Conservation (phyloP, 1,140 invertebrate genomes). For the Ganaspis sp. region DNA sequence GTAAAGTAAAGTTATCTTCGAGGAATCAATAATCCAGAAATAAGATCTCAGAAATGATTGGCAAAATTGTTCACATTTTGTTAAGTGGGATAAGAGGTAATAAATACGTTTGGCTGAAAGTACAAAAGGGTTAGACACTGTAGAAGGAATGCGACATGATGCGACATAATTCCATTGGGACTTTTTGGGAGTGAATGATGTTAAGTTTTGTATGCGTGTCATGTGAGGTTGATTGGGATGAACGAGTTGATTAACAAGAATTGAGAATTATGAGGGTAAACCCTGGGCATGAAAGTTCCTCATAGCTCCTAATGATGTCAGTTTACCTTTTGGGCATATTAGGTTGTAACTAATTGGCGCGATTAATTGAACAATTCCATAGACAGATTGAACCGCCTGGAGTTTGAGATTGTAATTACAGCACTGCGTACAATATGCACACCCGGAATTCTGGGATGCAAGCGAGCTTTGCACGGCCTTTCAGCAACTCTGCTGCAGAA, state of each 20-base stretch:
- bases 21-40: too few relatives aligned
- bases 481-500: slow-evolving; percentile 3
- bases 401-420: slow-evolving; percentile 19
- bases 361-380: slow-evolving; percentile 18
- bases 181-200: slow-evolving; percentile 21
- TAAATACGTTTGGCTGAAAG: not conserved
- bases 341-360: not conserved
- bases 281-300: slow-evolving; percentile 61
- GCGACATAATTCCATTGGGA: slow-evolving; percentile 15
- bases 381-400: not conserved
- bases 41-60: too few relatives aligned
- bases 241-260: slow-evolving; percentile 23
- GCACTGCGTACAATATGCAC: not conserved
- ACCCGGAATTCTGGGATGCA: not conserved
- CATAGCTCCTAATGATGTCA: slow-evolving; percentile 23
- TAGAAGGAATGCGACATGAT: slow-evolving; percentile 21
- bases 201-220: slow-evolving; percentile 50
- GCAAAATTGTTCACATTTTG: not conserved
- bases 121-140: not conserved
- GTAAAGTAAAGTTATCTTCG: not conserved
- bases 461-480: not conserved
- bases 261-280: slow-evolving; percentile 54
- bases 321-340: slow-evolving; percentile 11
- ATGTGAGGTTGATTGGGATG: slow-evolving; percentile 34
- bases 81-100: not conserved